Evolutionary conservation across 2,888 invertebrate genomes (phyloP).

Genomic region (Scaptodrosophila latifasciaeformis): DNA sequence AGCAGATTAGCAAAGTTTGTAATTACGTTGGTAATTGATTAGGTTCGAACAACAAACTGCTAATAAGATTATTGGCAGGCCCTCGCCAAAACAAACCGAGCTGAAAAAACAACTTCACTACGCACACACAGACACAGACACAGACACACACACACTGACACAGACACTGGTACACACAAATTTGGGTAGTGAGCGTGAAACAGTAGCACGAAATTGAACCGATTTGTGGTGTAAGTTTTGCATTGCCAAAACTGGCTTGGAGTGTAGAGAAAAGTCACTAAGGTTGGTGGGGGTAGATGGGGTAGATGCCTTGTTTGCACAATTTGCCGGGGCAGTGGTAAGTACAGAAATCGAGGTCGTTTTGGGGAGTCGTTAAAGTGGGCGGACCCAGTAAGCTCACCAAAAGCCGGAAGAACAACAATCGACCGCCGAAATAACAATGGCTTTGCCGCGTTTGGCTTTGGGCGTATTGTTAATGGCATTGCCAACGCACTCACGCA

Average conservation of each 20-base stretch:
- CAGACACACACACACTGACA: constrained; percentile 5
- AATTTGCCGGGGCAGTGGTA: constrained; percentile 42
- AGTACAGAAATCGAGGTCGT: constrained; percentile 9
- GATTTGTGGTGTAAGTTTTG: constrained; percentile 66
- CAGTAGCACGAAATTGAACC: constrained; percentile 71
- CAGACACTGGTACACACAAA: too few relatives aligned
- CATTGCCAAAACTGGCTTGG: too few relatives aligned
- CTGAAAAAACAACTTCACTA: constrained; percentile 60
- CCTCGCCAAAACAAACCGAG: constrained; percentile 69
- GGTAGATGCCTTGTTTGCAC: constrained; percentile 60
- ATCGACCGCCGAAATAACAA: constrained; percentile 68
- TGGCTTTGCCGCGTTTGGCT: constrained; percentile 68
- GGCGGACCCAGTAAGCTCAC: constrained; percentile 52
- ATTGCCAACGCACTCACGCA: constrained; percentile 32
- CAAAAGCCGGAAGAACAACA: constrained; percentile 67
- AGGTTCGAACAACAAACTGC: constrained; percentile 76
- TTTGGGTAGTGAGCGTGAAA: too few relatives aligned
- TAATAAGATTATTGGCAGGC: constrained; percentile 76
- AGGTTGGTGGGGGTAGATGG: neutral
- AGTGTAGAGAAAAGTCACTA: neutral
- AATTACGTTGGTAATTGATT: constrained; percentile 76
- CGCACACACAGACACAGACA: constrained; percentile 12
- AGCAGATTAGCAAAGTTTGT: constrained; percentile 75
- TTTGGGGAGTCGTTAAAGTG: constrained; percentile 4
- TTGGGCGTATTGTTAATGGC: constrained; percentile 66